A percentile compares a stretch with the other conserved stretches of the same genome.
Conservation (phyloP, 2,113 vertebrate species). For the Carettochelys insculpta region DNA sequence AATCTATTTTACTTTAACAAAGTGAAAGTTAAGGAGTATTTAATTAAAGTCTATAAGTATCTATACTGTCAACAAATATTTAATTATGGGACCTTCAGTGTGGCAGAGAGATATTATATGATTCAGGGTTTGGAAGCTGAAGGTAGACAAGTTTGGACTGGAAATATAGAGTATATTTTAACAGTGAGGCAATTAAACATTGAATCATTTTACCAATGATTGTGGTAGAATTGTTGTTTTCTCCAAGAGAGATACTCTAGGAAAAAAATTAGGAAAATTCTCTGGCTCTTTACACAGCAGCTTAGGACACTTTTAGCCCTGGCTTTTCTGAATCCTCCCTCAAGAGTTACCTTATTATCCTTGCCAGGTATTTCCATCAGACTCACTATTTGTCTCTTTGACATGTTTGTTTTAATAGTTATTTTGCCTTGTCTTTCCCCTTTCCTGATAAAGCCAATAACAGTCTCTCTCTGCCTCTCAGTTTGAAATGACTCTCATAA, state of each 20-base stretch:
- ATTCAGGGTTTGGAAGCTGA: not conserved
- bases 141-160: not conserved
- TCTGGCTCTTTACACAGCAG: not conserved
- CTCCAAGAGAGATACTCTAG: not conserved
- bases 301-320: not conserved
- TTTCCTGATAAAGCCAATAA: constrained; percentile 19
- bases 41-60: not conserved
- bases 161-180: not conserved
- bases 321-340: not conserved
- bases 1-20: not conserved
- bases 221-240: not conserved
- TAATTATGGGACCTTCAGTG: not conserved
- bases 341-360: constrained; percentile 12
- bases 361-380: constrained; percentile 14
- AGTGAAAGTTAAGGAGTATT: not conserved
- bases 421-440: constrained; percentile 18
- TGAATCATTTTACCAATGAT: not conserved
- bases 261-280: not conserved
- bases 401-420: constrained; percentile 35
- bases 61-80: not conserved
- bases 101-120: not conserved
- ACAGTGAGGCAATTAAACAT: not conserved
- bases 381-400: not conserved
- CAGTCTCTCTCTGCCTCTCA: not conserved
- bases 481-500: not conserved